phyloP scores from a whole-genome alignment of 2,888 invertebrate genomes.

The Andrena haemorrhoa region DNA sequence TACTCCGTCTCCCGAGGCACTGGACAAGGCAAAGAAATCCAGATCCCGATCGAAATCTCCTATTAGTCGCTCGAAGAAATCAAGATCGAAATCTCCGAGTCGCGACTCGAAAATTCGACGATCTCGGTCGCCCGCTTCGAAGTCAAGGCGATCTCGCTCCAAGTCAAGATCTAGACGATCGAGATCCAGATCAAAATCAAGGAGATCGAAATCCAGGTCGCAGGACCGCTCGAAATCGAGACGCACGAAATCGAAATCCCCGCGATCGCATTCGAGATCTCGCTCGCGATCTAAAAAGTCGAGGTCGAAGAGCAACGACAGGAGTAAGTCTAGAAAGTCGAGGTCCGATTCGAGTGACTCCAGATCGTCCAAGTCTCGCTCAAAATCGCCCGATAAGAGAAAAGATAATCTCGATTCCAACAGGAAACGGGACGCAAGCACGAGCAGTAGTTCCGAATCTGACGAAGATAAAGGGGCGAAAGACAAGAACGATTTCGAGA shows the following conservation, averaged over 20 bases:
- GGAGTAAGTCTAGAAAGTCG: conserved; percentile 84
- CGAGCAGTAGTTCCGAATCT: conserved; percentile 77
- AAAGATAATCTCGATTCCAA: conserved; percentile 75
- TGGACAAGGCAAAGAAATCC: conserved; percentile 74
- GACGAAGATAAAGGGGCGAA: conserved; percentile 80
- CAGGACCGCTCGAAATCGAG: conserved; percentile 78
- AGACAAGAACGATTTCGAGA: conserved; percentile 88
- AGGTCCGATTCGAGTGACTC: conserved; percentile 81
- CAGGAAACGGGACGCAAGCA: conserved; percentile 76
- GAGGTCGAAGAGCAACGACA: conserved; percentile 80
- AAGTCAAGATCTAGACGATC: conserved; percentile 77
- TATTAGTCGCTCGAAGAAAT: conserved; percentile 77
- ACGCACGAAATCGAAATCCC: conserved; percentile 78
- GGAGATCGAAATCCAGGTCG: conserved; percentile 79
- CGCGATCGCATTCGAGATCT: conserved; percentile 78
- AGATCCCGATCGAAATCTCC: conserved; percentile 82
- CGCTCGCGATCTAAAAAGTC: conserved; percentile 82
- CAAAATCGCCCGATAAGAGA: conserved; percentile 80
- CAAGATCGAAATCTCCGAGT: conserved; percentile 81
- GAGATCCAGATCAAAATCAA: conserved; percentile 76
- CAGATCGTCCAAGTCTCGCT: conserved; percentile 80
- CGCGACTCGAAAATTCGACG: conserved; percentile 76
- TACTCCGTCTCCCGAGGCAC: conserved; percentile 79
- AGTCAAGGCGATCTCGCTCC: conserved; percentile 72
- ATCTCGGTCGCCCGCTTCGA: conserved; percentile 74